Conservation (phyloP, 1,140 invertebrate species). For the Tyrophagus putrescentiae region DNA sequence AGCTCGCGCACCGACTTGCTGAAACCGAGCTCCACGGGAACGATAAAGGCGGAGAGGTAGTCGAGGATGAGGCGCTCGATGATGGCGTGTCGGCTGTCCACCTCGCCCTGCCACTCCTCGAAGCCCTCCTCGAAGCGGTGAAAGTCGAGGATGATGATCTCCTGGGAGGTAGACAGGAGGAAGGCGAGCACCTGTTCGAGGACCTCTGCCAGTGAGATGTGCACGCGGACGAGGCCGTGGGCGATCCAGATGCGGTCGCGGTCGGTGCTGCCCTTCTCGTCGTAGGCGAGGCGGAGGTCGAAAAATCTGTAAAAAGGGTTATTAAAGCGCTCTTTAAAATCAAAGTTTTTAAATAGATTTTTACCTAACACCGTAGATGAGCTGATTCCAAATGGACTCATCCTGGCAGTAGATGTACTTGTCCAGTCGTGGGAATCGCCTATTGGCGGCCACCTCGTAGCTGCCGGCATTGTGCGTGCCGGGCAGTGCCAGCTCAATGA, state of each 20-base stretch:
- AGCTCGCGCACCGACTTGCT: constrained; percentile 35
- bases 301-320: constrained; percentile 26
- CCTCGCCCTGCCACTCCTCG: constrained; percentile 17
- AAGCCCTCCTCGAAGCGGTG: constrained; percentile 32
- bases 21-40: not conserved
- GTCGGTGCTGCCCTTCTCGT: constrained; percentile 23
- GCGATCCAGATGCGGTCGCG: constrained; percentile 31
- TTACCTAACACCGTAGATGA: constrained; percentile 32
- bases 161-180: constrained; percentile 28
- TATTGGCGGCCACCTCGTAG: constrained; percentile 34
- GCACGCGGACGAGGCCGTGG: constrained; percentile 29
- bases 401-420: constrained; percentile 28
- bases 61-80: constrained; percentile 37
- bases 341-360: not conserved
- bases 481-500: constrained; percentile 43
- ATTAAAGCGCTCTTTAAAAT: not conserved
- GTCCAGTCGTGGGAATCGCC: not conserved
- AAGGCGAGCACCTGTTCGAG: constrained; percentile 30
- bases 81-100: constrained; percentile 34
- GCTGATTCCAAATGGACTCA: constrained; percentile 31
- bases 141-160: constrained; percentile 33
- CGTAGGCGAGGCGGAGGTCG: constrained; percentile 31
- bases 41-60: constrained; percentile 29
- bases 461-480: constrained; percentile 49
- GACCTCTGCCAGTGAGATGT: constrained; percentile 29